A percentile compares a stretch with the other conserved stretches of the same genome.
Evolutionary conservation across 1,140 invertebrate species (phyloP).

Genomic region (Pemphigus obesinymphae): DNA sequence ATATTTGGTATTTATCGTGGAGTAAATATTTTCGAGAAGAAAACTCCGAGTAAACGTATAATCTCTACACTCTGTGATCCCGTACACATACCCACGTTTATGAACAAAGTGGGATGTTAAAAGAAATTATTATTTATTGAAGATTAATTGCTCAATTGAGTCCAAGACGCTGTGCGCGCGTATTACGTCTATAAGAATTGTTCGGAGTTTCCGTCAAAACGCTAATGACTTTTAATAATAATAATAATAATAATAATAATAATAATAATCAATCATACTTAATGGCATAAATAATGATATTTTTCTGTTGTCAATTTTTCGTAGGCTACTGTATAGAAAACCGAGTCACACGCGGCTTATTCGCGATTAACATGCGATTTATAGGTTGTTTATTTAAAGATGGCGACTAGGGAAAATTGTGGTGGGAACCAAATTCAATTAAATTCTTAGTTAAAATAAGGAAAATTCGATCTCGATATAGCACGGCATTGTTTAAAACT

Average conservation of each 20-base stretch:
- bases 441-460: too few relatives aligned
- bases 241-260: not conserved
- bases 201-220: not conserved
- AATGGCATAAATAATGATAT: not conserved
- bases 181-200: too few relatives aligned
- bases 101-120: too few relatives aligned
- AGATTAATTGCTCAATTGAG: not conserved
- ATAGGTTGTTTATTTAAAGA: not conserved
- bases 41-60: too few relatives aligned
- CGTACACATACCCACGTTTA: too few relatives aligned
- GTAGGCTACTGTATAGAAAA: not conserved
- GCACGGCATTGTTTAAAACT: too few relatives aligned
- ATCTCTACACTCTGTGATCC: too few relatives aligned
- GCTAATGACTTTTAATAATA: constrained; percentile 15
- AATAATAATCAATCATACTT: not conserved
- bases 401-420: not conserved
- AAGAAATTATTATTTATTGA: too few relatives aligned
- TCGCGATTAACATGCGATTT: not conserved
- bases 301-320: not conserved
- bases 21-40: too few relatives aligned
- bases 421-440: too few relatives aligned
- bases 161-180: not conserved
- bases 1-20: too few relatives aligned
- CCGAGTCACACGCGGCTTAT: not conserved
- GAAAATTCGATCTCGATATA: too few relatives aligned